Base-by-base conservation (phyloP, 2,797 vertebrate species). In the Micromesistius poutassou region DNA sequence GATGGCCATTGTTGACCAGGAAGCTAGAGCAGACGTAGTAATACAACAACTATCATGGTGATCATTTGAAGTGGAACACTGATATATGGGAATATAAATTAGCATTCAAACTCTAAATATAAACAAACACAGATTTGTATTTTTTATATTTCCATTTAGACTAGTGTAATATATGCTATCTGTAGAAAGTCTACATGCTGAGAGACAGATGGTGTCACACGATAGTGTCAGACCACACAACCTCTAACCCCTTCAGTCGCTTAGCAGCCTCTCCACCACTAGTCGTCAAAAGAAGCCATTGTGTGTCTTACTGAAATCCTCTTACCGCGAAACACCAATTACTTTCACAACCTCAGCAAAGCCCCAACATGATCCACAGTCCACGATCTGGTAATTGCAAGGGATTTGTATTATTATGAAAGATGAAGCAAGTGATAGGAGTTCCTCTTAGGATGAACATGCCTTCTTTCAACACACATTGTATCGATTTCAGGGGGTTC, bases 251-350 rank as follows among this genome's bases (percentile, higher is more conserved):
- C 83, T 77, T 50, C 30, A 79, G 87, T 87, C 88, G 80, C 77
- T 74, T 78, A 73, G 28, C 62, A 10, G 46, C n/a, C 75, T 4
- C 30, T 33, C 62, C 72, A 62, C 8, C 71, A 72, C 70, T 30
- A 50, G 10, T 0, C 14, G 71, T 89, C 76, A 86, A 88, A 90
- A 83, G 83, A 76, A 78, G 71, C 77, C 38, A 81, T 89, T 89
- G 85, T 91, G 40, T 74, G 75, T 78, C 75, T 68, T 62, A 75
- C 36, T 87, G 73, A 89, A 87, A 89, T 84, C 77, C 82, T 85
- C 78, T 87, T 86, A 90, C 81, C 81, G 46, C 70, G 78, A 81
- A 74, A 79, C 76, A 74, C 80, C 74, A 79, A 81, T 82, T 77
- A 88, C 83, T 83, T 77, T 81, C 84, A 86, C 83, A 86, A 81